Conservation (phyloP, 1,140 invertebrate species). For the Lanistes nyassanus region DNA sequence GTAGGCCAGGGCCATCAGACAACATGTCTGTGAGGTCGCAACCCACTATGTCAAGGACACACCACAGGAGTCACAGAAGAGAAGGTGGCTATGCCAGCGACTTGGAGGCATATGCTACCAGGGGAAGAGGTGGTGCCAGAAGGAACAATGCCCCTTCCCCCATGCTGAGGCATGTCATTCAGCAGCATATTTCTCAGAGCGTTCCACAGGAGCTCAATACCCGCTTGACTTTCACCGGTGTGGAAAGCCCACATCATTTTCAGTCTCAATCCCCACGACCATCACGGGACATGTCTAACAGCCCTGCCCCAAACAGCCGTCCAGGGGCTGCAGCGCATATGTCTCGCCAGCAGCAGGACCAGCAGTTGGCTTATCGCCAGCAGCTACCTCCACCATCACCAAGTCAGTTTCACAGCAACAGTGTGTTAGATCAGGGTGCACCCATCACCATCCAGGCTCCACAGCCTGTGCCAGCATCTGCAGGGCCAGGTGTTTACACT, state of each 20-base stretch:
- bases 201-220: conserved; percentile 36
- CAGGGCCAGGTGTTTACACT: background rate
- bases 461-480: conserved; percentile 10
- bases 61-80: conserved; percentile 14
- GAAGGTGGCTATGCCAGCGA: conserved; percentile 60
- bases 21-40: conserved; percentile 29
- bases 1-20: conserved; percentile 21
- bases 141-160: conserved; percentile 28
- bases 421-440: conserved; percentile 54
- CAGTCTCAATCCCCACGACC: no score
- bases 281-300: no score
- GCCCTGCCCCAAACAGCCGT: conserved; percentile 10
- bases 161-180: conserved; percentile 13
- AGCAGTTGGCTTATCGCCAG: background rate
- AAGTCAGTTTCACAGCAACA: conserved; percentile 45
- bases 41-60: conserved; percentile 22
- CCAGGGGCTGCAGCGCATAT: background rate
- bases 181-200: conserved; percentile 40
- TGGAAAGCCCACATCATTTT: no score
- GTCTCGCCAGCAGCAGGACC: conserved; percentile 8
- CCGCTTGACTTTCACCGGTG: background rate
- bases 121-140: conserved; percentile 16
- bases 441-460: conserved; percentile 43
- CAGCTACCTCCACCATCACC: conserved; percentile 39
- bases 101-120: conserved; percentile 49